These are phyloP conservation scores for Diprion similis DNA, from an alignment of 1,140 invertebrate genomes.

Conservation along the genomic window DNA sequence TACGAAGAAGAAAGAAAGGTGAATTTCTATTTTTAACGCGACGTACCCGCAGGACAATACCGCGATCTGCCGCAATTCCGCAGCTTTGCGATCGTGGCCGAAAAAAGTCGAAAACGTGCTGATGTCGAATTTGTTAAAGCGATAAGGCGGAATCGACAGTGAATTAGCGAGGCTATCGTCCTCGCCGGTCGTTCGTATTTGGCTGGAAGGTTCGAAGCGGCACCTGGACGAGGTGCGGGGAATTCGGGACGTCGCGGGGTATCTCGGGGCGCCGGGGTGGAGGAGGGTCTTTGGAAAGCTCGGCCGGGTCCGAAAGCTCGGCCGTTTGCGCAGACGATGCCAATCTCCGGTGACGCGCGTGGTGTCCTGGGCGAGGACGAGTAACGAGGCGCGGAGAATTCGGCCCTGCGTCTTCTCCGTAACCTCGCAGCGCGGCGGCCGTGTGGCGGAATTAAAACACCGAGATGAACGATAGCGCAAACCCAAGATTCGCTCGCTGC, in stretches of 20 bases:
- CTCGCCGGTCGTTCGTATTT: background rate
- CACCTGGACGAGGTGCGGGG: background rate
- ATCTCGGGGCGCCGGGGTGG: background rate
- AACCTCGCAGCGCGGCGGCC: conserved; percentile 24
- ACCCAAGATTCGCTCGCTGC: conserved; percentile 17
- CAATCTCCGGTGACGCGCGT: background rate
- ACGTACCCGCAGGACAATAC: background rate
- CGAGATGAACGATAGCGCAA: conserved; percentile 39
- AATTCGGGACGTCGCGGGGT: background rate
- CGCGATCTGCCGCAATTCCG: background rate
- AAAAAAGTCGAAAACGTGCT: background rate
- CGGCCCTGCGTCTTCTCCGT: conserved; percentile 15
- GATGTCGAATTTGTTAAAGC: background rate
- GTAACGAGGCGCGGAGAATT: conserved; percentile 18
- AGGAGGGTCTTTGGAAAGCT: no score
- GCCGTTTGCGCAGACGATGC: background rate
- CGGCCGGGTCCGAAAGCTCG: background rate
- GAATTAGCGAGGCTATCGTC: background rate
- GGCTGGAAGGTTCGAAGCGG: background rate
- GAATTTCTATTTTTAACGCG: no score
- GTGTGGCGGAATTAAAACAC: conserved; percentile 37
- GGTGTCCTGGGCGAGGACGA: background rate
- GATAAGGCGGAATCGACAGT: conserved; percentile 7
- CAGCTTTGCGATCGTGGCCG: background rate
- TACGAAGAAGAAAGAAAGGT: no score